Conservation (phyloP, 2,113 vertebrate species). For the Tupaia chinensis region DNA sequence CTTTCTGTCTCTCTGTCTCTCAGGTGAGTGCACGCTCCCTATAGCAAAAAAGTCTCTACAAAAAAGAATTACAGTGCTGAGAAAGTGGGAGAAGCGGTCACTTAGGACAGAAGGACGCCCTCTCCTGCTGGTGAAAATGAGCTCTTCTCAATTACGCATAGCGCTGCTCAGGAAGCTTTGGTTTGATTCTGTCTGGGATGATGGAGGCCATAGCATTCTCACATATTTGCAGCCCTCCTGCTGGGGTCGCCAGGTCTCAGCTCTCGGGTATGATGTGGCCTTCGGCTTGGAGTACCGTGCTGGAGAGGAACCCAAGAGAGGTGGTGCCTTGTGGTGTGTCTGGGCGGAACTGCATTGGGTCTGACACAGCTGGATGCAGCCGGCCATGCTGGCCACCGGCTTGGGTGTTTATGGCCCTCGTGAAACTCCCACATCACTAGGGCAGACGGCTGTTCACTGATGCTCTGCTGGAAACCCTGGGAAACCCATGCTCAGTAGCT, state of each 20-base stretch:
- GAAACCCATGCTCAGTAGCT: constrained; percentile 56
- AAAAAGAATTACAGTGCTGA: not conserved
- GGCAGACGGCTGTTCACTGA: constrained; percentile 44
- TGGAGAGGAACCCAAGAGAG: not conserved
- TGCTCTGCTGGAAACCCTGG: constrained; percentile 42
- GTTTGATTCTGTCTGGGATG: not conserved
- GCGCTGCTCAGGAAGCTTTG: not conserved
- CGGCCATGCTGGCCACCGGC: not conserved
- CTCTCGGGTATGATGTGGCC: not conserved
- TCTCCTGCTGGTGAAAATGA: not conserved
- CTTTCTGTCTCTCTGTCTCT: too few species aligned
- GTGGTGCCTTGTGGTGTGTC: not conserved
- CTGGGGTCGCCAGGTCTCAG: not conserved
- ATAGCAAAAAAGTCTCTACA: too few species aligned
- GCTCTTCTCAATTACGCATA: not conserved
- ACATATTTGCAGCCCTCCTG: not conserved
- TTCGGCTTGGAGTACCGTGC: not conserved
- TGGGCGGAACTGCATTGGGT: not conserved
- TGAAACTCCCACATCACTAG: constrained; percentile 47
- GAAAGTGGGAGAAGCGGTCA: not conserved
- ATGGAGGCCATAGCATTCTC: not conserved
- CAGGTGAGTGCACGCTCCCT: too few species aligned
- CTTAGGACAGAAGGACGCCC: not conserved
- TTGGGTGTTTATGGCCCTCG: constrained; percentile 32
- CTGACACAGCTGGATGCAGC: constrained; percentile 11